Conservation (phyloP, 2,113 vertebrate species). For the Ia io region DNA sequence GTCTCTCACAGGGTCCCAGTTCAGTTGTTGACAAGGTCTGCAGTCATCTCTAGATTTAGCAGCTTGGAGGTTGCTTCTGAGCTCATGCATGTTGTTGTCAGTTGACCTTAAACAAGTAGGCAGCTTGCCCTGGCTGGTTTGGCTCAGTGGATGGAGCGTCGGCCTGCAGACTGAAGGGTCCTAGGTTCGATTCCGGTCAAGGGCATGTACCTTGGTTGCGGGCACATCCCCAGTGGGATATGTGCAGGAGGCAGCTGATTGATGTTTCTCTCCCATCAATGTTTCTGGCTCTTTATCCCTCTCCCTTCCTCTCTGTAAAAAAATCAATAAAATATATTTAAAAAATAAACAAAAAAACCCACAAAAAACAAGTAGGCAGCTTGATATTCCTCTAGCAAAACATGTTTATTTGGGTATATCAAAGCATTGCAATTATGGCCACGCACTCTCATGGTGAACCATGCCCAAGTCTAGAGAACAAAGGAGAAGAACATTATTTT, state of each 20-base stretch:
- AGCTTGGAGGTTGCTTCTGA: not conserved
- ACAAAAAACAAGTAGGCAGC: not conserved
- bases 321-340: no score
- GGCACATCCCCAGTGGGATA: no score
- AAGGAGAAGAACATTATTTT: not conserved
- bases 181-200: no score
- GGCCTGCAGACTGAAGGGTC: no score
- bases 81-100: not conserved
- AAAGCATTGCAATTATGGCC: not conserved
- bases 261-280: no score
- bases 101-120: not conserved
- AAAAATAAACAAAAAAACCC: no score
- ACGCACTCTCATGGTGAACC: not conserved
- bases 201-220: no score
- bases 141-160: no score
- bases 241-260: no score
- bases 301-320: no score
- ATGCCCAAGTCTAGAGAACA: not conserved
- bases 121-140: not conserved
- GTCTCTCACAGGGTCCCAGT: not conserved
- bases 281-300: no score
- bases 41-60: not conserved
- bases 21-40: not conserved
- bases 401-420: not conserved
- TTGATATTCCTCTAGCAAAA: not conserved